phyloP scores from a whole-genome alignment of 2,888 invertebrate species.

The Lasioglossum leucozonium region DNA sequence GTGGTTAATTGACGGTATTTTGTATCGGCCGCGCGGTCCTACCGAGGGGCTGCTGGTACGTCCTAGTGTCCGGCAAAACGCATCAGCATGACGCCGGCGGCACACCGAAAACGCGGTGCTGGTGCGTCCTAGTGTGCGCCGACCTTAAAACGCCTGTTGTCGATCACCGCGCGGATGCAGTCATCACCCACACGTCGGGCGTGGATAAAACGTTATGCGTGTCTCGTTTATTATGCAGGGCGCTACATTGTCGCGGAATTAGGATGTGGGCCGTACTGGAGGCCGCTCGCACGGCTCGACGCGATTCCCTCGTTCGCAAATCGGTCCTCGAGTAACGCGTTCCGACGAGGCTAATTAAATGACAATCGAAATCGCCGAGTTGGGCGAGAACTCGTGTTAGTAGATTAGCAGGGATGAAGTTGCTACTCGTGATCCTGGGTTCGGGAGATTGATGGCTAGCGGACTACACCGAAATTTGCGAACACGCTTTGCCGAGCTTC shows the following conservation, averaged over 20 bases:
- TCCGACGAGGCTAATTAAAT: conserved; percentile 40
- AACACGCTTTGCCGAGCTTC: not conserved
- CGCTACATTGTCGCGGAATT: conserved; percentile 60
- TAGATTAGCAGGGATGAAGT: conserved; percentile 18
- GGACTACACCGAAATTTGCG: not conserved
- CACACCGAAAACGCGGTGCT: too few relatives aligned
- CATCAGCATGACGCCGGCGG: too few relatives aligned
- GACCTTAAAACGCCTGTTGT: too few relatives aligned
- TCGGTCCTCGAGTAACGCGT: conserved; percentile 18
- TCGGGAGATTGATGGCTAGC: conserved; percentile 4
- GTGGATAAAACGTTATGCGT: conserved; percentile 65
- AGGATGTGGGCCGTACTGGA: conserved; percentile 28
- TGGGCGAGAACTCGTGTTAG: conserved; percentile 14
- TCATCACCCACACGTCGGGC: not conserved
- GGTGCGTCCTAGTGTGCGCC: too few relatives aligned
- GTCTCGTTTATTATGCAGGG: conserved; percentile 65
- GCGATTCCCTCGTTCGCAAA: conserved; percentile 27
- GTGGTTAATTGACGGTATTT: too few relatives aligned
- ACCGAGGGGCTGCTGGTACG: too few relatives aligned
- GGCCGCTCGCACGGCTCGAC: not conserved
- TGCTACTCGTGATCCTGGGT: conserved; percentile 10
- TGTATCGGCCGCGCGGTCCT: too few relatives aligned
- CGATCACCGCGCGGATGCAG: not conserved
- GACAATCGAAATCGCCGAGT: conserved; percentile 28
- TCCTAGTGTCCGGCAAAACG: too few relatives aligned